Evolutionary conservation across 2,888 invertebrate species (phyloP), one percentile per base, ranked within the genome.

Genomic region (Ennomos quercinarius): DNA sequence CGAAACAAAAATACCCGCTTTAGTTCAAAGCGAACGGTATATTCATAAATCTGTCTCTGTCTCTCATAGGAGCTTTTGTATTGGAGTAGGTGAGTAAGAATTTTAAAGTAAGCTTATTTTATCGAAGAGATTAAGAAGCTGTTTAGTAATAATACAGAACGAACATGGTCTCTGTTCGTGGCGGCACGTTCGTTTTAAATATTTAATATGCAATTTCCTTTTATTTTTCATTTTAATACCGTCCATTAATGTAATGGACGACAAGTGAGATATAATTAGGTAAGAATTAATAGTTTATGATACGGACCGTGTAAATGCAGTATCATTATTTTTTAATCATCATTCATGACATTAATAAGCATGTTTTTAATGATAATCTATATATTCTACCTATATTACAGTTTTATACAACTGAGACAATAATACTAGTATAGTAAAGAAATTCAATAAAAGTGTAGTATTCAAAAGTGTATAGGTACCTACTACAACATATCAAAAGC

Each of bases 201-300:
- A 90, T 91, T 91, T 88, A 90, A 89, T 86, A 87, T 85, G 86
- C 84, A 90, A 88, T 91, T 86, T 89, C 84, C 85, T 86, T 84
- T 86, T 86, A 84, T 88, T 87, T 87, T 84, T 55, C 42, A 55
- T 49, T 53, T 58, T 55, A 55, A 51, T 55, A 47, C n/a, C 40
- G 35, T 40, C 46, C 77, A 81, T 81, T 80, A 84, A 79, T 73
- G 70, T 80, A 86, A 86, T 86, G 82, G 80, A 75, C 73, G 75
- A 78, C 76, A 83, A 83, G 80, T 84, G 74, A 78, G 73, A 73
- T 79, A 81, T 84, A 83, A 84, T 87, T 81, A 84, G 76, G 72
- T 73, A 70, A 66, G 72, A 80, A 83, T 83, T 84, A 83, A 84
- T 81, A 78, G 77, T 71, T 71, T 71, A 72, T 76, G 71, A 73